Evolutionary conservation across 92 coral and sea anemone species (phyloP).

Genomic region (Paramuricea clavata): DNA sequence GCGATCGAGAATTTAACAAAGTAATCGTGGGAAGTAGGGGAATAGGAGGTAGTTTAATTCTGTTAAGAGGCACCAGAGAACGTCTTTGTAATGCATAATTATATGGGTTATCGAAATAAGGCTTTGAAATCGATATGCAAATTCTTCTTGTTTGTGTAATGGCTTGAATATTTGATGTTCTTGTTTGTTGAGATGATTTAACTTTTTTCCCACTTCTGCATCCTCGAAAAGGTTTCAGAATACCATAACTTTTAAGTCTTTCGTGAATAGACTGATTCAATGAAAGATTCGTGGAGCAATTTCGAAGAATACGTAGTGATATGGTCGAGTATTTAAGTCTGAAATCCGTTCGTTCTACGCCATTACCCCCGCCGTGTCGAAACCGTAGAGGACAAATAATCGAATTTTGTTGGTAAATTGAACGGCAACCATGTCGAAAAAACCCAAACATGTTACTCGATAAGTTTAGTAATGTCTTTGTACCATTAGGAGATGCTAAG

Average conservation of each 20-base stretch:
- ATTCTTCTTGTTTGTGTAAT: neutral
- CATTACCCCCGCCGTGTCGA: constrained; percentile 3
- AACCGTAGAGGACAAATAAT: neutral
- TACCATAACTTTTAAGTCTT: neutral
- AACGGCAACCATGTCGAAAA: constrained; percentile 17
- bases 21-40: no score
- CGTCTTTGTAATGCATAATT: no score
- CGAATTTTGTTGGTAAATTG: neutral
- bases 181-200: constrained; percentile 6
- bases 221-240: constrained; percentile 1
- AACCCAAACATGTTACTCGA: neutral
- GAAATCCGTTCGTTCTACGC: neutral
- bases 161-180: constrained; percentile 22
- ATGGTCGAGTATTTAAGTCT: constrained; percentile 10
- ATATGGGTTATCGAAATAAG: no score
- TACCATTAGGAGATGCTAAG: neutral
- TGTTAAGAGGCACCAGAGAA: no score
- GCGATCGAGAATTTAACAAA: no score
- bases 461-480: neutral
- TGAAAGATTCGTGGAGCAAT: neutral
- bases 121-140: no score
- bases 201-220: constrained; percentile 7
- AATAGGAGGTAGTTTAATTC: no score
- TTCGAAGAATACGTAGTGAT: constrained; percentile 30
- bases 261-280: neutral